These are phyloP conservation scores for Gymnocheta viridis DNA, from an alignment of 2,888 invertebrate genomes.

Conservation along the genomic window DNA sequence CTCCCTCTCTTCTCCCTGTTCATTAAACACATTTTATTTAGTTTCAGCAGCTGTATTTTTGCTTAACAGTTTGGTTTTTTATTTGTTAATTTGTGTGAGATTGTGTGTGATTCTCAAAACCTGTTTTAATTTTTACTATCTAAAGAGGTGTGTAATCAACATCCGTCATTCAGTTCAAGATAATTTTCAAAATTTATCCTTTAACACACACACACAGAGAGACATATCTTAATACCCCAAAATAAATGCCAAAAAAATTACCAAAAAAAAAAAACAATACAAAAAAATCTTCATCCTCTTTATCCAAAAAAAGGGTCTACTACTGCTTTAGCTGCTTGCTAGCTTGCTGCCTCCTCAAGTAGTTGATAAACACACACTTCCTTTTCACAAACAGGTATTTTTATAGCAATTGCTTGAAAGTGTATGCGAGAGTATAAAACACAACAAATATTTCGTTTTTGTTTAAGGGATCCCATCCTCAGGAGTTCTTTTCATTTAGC, in stretches of 20 bases:
- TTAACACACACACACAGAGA: slow-evolving; percentile 35
- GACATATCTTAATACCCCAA: slow-evolving; percentile 19
- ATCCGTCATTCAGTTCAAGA: slow-evolving; percentile 72
- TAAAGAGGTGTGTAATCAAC: slow-evolving; percentile 74
- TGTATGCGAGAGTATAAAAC: neutral
- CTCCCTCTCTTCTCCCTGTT: neutral
- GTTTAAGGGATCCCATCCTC: slow-evolving; percentile 51
- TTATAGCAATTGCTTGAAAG: slow-evolving; percentile 33
- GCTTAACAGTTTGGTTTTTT: slow-evolving; percentile 1
- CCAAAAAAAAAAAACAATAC: slow-evolving; percentile 18
- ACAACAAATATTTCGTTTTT: slow-evolving; percentile 14
- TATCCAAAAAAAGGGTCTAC: slow-evolving; percentile 60
- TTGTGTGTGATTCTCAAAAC: slow-evolving; percentile 36
- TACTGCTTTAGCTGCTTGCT: slow-evolving; percentile 17
- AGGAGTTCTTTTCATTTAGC: slow-evolving; percentile 47
- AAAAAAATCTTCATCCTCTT: slow-evolving; percentile 63
- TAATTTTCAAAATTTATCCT: slow-evolving; percentile 64
- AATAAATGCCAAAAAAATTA: neutral
- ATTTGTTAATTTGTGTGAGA: neutral
- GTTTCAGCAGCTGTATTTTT: slow-evolving; percentile 65
- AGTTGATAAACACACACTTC: slow-evolving; percentile 67
- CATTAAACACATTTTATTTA: slow-evolving; percentile 32
- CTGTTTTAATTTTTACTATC: slow-evolving; percentile 57
- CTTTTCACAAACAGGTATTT: slow-evolving; percentile 68
- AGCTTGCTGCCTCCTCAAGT: slow-evolving; percentile 19